Conservation (phyloP, 2,888 invertebrate genomes). For the Catocala nupta region DNA sequence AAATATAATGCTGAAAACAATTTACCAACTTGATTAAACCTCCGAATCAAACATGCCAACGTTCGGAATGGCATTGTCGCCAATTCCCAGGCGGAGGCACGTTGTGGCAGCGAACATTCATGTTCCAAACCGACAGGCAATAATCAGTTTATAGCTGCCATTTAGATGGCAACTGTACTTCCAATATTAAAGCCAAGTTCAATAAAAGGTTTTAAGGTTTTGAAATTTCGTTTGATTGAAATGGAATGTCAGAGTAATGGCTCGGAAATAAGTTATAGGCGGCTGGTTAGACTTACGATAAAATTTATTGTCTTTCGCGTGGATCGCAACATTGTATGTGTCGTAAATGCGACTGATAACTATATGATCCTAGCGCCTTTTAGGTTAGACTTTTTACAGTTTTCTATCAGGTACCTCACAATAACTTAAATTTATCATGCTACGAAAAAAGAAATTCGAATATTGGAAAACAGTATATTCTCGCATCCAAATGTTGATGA, state of each 20-base stretch:
- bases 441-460: too few relatives aligned
- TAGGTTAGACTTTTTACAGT: too few relatives aligned
- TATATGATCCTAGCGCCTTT: too few relatives aligned
- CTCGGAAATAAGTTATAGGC: background rate
- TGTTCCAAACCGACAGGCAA: constrained; percentile 35
- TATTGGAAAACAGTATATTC: too few relatives aligned
- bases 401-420: too few relatives aligned
- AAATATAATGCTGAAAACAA: background rate
- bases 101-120: constrained; percentile 28
- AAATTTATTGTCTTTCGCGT: too few relatives aligned
- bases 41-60: background rate
- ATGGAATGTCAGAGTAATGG: background rate
- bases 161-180: constrained; percentile 22
- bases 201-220: constrained; percentile 35
- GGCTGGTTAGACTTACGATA: background rate
- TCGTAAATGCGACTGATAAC: too few relatives aligned
- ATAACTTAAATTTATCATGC: too few relatives aligned
- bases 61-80: constrained; percentile 24
- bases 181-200: constrained; percentile 40
- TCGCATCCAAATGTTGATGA: too few relatives aligned
- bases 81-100: constrained; percentile 22
- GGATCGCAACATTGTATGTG: too few relatives aligned
- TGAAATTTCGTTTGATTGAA: background rate
- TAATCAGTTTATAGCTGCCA: constrained; percentile 49
- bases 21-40: background rate